Evolutionary conservation across 2,797 vertebrate species (phyloP).

Genomic region (Borostomias antarcticus): DNA sequence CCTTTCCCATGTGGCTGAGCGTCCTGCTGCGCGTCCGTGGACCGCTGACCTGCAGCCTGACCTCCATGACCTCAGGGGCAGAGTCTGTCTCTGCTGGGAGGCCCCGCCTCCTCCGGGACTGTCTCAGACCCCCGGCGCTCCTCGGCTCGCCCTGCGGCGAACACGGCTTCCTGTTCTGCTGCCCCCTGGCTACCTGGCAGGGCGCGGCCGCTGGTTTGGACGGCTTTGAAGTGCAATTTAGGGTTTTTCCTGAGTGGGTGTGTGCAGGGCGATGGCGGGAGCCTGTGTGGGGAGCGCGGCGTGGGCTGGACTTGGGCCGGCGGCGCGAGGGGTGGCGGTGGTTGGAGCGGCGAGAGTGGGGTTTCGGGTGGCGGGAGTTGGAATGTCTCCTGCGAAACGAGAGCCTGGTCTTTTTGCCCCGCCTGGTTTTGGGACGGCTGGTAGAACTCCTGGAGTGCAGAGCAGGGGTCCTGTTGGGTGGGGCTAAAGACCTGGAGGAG

Average conservation of each 20-base stretch:
- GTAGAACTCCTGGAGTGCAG: background rate
- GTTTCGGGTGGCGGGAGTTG: background rate
- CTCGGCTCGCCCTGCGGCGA: conserved; percentile 27
- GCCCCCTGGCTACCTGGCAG: conserved; percentile 25
- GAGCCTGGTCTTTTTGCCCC: background rate
- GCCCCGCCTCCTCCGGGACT: conserved; percentile 64
- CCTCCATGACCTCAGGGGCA: conserved; percentile 4
- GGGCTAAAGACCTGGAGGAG: background rate
- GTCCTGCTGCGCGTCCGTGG: conserved; percentile 29
- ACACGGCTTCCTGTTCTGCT: background rate
- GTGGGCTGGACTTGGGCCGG: background rate
- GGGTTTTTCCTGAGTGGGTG: conserved; percentile 26
- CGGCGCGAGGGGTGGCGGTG: conserved; percentile 20
- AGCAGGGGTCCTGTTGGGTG: background rate
- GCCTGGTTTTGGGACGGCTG: background rate
- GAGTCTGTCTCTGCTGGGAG: conserved; percentile 59
- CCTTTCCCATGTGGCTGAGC: conserved; percentile 4
- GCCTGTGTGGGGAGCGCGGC: background rate
- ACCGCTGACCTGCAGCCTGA: conserved; percentile 22
- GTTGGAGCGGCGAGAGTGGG: background rate
- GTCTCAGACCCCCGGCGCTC: conserved; percentile 32
- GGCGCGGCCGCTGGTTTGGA: background rate
- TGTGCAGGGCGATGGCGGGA: conserved; percentile 16
- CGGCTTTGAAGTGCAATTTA: background rate
- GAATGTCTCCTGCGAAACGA: conserved; percentile 9